Conservation (phyloP, 2,797 vertebrate genomes). For the Prionace glauca region DNA sequence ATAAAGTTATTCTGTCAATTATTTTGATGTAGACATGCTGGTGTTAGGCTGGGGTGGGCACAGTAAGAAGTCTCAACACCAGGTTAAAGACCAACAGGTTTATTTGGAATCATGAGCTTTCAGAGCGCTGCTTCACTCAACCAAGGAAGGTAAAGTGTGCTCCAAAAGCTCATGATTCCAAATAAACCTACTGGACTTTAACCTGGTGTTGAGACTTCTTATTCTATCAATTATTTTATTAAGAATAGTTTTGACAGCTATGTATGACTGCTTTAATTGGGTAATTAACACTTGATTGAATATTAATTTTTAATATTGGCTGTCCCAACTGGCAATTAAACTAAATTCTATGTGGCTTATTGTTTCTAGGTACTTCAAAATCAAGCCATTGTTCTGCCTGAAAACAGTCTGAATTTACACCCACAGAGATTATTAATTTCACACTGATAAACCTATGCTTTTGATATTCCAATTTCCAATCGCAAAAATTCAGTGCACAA, state of each 20-base stretch:
- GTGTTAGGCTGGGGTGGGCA: no score
- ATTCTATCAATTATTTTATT: neutral
- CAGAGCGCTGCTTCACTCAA: no score
- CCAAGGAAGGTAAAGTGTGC: no score
- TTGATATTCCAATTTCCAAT: neutral
- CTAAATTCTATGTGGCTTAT: neutral
- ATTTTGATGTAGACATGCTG: no score
- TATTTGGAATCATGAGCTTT: no score
- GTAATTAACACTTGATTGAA: neutral
- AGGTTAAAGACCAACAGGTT: no score
- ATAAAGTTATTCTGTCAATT: no score
- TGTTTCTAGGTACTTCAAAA: neutral
- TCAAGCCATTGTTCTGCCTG: neutral
- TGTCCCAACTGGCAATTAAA: neutral
- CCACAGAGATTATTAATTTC: neutral
- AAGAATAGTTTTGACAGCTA: neutral
- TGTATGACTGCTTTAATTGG: neutral
- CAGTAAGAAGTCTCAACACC: no score
- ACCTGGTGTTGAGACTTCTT: no score
- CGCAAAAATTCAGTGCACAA: neutral
- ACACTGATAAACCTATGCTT: neutral
- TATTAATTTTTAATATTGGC: neutral
- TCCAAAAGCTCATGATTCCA: no score
- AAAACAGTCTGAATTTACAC: conserved; percentile 3
- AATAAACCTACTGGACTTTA: no score